A percentile compares a stretch with the other conserved stretches of the same genome.
phyloP scores from a whole-genome alignment of 2,888 invertebrate genomes.

The Digitonthophagus gazella region DNA sequence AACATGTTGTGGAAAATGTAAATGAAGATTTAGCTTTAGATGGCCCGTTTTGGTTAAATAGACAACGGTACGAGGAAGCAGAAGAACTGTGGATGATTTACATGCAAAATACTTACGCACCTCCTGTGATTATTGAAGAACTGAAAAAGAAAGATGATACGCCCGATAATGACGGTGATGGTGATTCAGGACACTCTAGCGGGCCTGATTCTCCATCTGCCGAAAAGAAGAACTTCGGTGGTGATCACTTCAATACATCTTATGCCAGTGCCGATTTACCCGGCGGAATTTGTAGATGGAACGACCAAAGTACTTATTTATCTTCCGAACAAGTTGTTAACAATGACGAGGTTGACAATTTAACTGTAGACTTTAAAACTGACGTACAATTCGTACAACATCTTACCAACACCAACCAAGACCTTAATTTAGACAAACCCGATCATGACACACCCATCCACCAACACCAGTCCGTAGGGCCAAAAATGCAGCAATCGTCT shows the following conservation, averaged over 20 bases:
- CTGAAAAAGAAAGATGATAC: slow-evolving; percentile 40
- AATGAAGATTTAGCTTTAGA: slow-evolving; percentile 43
- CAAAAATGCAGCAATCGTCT: slow-evolving; percentile 49
- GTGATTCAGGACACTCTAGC: slow-evolving; percentile 61
- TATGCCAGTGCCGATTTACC: slow-evolving; percentile 72
- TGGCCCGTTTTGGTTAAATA: slow-evolving; percentile 61
- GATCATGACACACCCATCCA: slow-evolving; percentile 12
- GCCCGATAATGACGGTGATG: slow-evolving; percentile 61
- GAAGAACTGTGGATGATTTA: slow-evolving; percentile 62
- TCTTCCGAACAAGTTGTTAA: slow-evolving; percentile 57
- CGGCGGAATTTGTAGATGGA: slow-evolving; percentile 79
- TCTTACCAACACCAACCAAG: neutral
- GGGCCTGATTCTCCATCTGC: slow-evolving; percentile 46
- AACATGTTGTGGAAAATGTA: slow-evolving; percentile 23
- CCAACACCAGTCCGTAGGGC: slow-evolving; percentile 47
- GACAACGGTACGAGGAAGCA: slow-evolving; percentile 63
- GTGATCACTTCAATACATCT: slow-evolving; percentile 55
- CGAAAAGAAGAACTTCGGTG: slow-evolving; percentile 21
- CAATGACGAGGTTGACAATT: slow-evolving; percentile 30
- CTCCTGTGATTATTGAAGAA: slow-evolving; percentile 25
- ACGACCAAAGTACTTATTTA: slow-evolving; percentile 76
- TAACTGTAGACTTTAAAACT: slow-evolving; percentile 10
- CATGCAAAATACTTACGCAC: slow-evolving; percentile 52
- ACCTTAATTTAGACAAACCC: slow-evolving; percentile 1
- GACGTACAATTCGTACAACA: slow-evolving; percentile 11